phyloP scores from a whole-genome alignment of 2,113 vertebrate species.

The Nycticryphes semicollaris region DNA sequence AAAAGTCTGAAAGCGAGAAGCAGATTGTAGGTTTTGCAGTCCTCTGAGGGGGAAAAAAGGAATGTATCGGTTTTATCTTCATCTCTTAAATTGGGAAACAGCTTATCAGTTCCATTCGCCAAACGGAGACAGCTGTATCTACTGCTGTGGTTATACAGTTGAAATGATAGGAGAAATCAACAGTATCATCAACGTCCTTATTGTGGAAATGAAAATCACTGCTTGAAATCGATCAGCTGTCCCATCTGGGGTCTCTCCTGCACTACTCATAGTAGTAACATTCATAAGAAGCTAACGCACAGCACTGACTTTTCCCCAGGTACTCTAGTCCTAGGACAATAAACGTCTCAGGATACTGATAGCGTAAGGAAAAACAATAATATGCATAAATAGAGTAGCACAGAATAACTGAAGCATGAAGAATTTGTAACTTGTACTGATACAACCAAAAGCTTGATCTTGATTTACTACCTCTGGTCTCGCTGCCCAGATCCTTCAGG shows the following conservation, averaged over 20 bases:
- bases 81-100: background rate
- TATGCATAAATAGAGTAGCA: background rate
- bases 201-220: background rate
- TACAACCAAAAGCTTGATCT: background rate
- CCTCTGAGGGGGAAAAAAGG: background rate
- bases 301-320: background rate
- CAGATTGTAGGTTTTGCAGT: background rate
- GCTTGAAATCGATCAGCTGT: background rate
- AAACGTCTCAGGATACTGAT: background rate
- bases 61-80: background rate
- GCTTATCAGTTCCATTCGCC: background rate
- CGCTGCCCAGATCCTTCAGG: background rate
- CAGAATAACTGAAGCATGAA: background rate
- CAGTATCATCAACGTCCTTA: background rate
- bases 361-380: background rate
- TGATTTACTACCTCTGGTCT: background rate
- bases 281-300: background rate
- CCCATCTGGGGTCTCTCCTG: background rate
- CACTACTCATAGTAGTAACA: background rate
- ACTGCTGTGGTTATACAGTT: background rate
- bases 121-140: accelerated
- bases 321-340: accelerated
- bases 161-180: background rate
- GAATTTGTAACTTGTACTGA: background rate
- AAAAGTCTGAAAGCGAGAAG: background rate